Evolutionary conservation across 1,140 invertebrate genomes (phyloP).

Genomic region (Littorina saxatilis): DNA sequence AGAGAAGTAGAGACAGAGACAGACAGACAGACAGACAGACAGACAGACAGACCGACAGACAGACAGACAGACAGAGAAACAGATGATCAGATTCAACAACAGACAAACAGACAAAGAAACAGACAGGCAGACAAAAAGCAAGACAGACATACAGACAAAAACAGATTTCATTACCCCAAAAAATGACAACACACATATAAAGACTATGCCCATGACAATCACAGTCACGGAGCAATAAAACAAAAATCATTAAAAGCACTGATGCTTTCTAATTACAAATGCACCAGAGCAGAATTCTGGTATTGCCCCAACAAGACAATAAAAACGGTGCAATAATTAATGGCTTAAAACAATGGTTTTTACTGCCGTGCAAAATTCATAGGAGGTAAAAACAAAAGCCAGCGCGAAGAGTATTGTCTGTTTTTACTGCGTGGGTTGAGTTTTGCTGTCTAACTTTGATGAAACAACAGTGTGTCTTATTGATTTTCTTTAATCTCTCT

Average conservation of each 20-base stretch:
- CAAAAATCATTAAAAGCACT: too few relatives aligned
- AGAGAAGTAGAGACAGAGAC: neutral
- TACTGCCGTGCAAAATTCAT: too few relatives aligned
- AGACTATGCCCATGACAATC: too few relatives aligned
- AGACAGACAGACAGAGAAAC: neutral
- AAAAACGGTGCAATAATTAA: neutral
- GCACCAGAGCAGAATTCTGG: too few relatives aligned
- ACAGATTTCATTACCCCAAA: neutral
- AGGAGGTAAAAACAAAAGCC: too few relatives aligned
- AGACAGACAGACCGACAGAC: constrained; percentile 14
- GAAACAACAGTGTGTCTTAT: neutral
- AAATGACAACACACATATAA: too few relatives aligned
- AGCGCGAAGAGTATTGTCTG: too few relatives aligned
- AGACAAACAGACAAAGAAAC: constrained; percentile 1
- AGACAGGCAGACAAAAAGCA: neutral
- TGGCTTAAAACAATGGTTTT: neutral
- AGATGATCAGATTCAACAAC: too few relatives aligned
- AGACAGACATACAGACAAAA: neutral
- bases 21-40: constrained; percentile 12
- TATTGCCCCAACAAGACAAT: too few relatives aligned
- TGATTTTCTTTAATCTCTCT: neutral
- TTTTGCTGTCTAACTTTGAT: neutral
- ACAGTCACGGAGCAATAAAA: too few relatives aligned
- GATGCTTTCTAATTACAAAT: too few relatives aligned
- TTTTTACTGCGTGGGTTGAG: neutral